Base-by-base conservation (phyloP, 2,888 invertebrate genomes). In the Callyntrura sp. region DNA sequence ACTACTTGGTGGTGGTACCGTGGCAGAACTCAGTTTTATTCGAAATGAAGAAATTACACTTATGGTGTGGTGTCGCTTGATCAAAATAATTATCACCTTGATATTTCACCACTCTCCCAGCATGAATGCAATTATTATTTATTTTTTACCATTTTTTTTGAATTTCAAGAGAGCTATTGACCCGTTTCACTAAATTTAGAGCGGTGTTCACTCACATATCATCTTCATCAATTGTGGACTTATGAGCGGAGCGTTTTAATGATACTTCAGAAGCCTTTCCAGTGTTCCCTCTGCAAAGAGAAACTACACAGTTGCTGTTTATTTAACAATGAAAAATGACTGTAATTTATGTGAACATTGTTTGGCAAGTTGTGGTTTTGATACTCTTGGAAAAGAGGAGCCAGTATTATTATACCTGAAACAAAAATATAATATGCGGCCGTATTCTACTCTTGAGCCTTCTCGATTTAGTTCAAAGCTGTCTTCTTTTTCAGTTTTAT, bases 161-260 rank as follows among this genome's bases (percentile, higher is more conserved):
- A 57, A 9, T 87, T 60, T 87, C 68, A 68, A 82, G 88, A 87
- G 73, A 73, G 73, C 70, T 73, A 73, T 88, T 88, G 88, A 88
- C 88, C 88, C 70, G 88, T 35, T 88, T 88, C 73, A 60, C 88
- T 88, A 88, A 88, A 82, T 88, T 70, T 85, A 85, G 85, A 78
- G 17, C 78, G 62, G 48, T n/a, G n/a, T n/a, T n/a, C n/a, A n/a
- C n/a, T n/a, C n/a, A n/a, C 35, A 68, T 28, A 65, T 0, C 35
- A 6, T 45, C 20, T 45, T 45, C 45, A 70, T 70, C 43, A 68
- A 35, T 12, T n/a, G 1, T 35, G 1, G 4, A 20, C 14, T 14
- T 70, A 70, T 70, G 43, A 45, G 45, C 20, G 43, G 43, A 20
- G 55, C 5, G 23, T 25, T 51, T 17, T 25, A 78, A 55, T 78